Percentiles rank a stretch among this genome's conserved stretches.
phyloP scores from a whole-genome alignment of 2,888 invertebrate genomes.

The Agrotis exclamationis region DNA sequence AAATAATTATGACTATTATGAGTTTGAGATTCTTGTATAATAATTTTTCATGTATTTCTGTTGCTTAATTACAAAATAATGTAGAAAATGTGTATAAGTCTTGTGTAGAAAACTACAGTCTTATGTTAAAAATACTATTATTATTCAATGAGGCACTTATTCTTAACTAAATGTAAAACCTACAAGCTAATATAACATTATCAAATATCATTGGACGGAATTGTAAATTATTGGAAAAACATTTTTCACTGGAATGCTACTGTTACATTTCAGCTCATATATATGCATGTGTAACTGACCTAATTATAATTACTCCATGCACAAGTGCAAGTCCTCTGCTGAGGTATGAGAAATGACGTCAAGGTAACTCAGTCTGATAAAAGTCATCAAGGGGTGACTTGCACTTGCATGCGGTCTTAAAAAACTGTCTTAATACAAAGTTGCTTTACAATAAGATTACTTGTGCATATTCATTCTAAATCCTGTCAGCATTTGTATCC shows the following conservation, averaged over 20 bases:
- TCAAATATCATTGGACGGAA: constrained; percentile 48
- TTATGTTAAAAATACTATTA: constrained; percentile 34
- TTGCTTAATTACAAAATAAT: constrained; percentile 20
- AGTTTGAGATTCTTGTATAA: not conserved
- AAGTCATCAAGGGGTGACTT: no score
- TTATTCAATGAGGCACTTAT: constrained; percentile 41
- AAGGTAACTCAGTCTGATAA: no score
- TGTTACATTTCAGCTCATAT: not conserved
- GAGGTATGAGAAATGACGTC: no score
- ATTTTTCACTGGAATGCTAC: constrained; percentile 23
- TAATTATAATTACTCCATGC: no score
- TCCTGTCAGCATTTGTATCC: constrained; percentile 1
- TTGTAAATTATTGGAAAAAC: constrained; percentile 1
- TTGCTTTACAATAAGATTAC: constrained; percentile 10
- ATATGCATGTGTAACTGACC: not conserved
- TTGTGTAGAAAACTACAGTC: constrained; percentile 45
- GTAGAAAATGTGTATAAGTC: constrained; percentile 34
- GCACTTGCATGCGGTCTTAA: no score
- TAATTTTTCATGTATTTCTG: constrained; percentile 1
- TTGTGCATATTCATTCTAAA: constrained; percentile 22
- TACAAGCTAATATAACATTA: constrained; percentile 41
- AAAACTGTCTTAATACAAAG: constrained; percentile 15
- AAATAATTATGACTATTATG: constrained; percentile 7
- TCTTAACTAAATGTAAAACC: constrained; percentile 14
- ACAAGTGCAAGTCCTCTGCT: no score